These are phyloP conservation scores for Gallinago stenura DNA, from an alignment of 2,797 vertebrate genomes.

Conservation along the genomic window DNA sequence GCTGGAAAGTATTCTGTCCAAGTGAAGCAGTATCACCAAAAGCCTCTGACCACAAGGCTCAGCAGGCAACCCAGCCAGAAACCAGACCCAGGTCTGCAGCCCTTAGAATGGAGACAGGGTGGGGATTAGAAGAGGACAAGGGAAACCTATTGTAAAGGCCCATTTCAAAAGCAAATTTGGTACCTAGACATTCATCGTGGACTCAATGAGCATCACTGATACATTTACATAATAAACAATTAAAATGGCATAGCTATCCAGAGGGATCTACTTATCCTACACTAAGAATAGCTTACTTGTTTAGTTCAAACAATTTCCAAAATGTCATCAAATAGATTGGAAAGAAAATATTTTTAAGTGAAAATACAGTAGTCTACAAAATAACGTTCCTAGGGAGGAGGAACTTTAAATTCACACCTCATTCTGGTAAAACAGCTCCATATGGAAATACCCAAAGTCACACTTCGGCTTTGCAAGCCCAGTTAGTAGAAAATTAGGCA, in stretches of 20 bases:
- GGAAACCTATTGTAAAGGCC: background rate
- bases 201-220: background rate
- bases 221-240: background rate
- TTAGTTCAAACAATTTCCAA: background rate
- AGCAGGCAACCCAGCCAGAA: background rate
- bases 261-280: background rate
- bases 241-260: background rate
- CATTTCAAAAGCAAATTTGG: background rate
- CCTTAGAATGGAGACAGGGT: background rate
- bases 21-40: background rate
- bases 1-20: background rate
- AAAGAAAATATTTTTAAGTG: background rate
- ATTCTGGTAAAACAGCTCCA: conserved; percentile 25
- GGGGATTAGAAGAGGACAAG: background rate
- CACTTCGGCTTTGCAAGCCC: background rate
- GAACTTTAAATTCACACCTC: conserved; percentile 31
- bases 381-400: background rate
- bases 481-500: background rate
- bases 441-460: conserved; percentile 27
- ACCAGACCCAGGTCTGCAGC: background rate
- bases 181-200: background rate
- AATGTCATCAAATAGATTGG: background rate
- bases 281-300: conserved; percentile 4
- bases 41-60: background rate
- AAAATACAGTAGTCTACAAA: conserved; percentile 7